Percentiles rank a stretch among this genome's conserved stretches.
phyloP scores from a whole-genome alignment of 2,888 invertebrate species.

The Sinentomon sp. region DNA sequence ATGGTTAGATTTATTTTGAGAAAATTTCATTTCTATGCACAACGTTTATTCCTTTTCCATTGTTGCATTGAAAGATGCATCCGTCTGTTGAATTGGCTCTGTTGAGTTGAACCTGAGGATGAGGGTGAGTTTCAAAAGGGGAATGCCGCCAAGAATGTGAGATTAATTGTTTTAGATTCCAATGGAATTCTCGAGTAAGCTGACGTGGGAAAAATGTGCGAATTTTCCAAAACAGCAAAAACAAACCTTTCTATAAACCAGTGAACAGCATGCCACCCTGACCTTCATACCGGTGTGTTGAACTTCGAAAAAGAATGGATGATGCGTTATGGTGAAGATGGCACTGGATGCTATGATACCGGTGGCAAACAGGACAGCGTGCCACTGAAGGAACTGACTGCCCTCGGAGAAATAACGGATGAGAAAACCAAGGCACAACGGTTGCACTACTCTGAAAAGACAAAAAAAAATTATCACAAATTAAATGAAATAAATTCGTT shows the following conservation, averaged over 20 bases:
- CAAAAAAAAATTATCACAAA: conserved; percentile 7
- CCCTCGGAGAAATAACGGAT: conserved; percentile 13
- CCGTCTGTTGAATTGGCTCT: too few species aligned
- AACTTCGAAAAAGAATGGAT: conserved; percentile 26
- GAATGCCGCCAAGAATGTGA: too few species aligned
- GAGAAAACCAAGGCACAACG: conserved; percentile 14
- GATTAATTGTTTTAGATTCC: too few species aligned
- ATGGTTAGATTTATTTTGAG: too few species aligned
- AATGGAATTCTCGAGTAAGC: too few species aligned
- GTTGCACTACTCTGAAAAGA: conserved; percentile 14
- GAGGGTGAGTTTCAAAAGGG: too few species aligned
- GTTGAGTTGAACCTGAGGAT: too few species aligned
- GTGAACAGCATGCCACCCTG: conserved; percentile 48
- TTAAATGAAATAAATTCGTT: background rate
- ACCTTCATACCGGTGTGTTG: conserved; percentile 49
- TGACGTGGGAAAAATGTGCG: too few species aligned
- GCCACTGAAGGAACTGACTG: conserved; percentile 9
- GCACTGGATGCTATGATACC: conserved; percentile 17
- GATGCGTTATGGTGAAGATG: conserved; percentile 22
- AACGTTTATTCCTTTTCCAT: too few species aligned
- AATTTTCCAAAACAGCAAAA: too few species aligned
- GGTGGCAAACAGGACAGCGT: conserved; percentile 22
- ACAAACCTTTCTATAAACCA: conserved; percentile 60
- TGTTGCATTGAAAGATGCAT: too few species aligned
- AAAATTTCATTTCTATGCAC: too few species aligned